phyloP scores from a whole-genome alignment of 1,140 invertebrate genomes.

The Anadara kagoshimensis region DNA sequence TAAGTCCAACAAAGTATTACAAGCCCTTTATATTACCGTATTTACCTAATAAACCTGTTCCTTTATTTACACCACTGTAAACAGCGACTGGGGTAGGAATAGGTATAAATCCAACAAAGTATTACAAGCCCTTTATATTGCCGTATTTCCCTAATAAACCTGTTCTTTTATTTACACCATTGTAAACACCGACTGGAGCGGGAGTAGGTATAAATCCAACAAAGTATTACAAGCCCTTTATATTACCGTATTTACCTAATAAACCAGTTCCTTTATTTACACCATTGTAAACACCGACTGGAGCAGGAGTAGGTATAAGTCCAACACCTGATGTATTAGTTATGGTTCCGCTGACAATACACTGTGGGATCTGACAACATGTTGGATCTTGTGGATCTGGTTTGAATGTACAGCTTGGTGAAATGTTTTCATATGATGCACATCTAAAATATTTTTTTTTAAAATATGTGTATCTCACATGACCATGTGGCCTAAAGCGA shows the following conservation, averaged over 20 bases:
- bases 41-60: conserved; percentile 19
- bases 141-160: conserved; percentile 9
- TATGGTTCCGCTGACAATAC: conserved; percentile 14
- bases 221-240: neutral
- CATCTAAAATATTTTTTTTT: conserved; percentile 41
- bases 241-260: neutral
- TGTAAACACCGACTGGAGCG: no score
- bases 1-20: no score
- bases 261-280: conserved; percentile 28
- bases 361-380: conserved; percentile 51
- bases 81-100: no score
- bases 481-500: no score
- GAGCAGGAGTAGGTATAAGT: conserved; percentile 29
- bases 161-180: no score
- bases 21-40: neutral
- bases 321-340: conserved; percentile 19
- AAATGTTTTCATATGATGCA: conserved; percentile 37
- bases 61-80: no score
- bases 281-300: conserved; percentile 40
- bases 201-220: no score
- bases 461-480: no score
- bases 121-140: neutral
- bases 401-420: conserved; percentile 40
- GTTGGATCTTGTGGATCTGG: conserved; percentile 50
- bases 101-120: no score